phyloP scores from a whole-genome alignment of 2,797 vertebrate species.

The Myiotriccus ornatus region DNA sequence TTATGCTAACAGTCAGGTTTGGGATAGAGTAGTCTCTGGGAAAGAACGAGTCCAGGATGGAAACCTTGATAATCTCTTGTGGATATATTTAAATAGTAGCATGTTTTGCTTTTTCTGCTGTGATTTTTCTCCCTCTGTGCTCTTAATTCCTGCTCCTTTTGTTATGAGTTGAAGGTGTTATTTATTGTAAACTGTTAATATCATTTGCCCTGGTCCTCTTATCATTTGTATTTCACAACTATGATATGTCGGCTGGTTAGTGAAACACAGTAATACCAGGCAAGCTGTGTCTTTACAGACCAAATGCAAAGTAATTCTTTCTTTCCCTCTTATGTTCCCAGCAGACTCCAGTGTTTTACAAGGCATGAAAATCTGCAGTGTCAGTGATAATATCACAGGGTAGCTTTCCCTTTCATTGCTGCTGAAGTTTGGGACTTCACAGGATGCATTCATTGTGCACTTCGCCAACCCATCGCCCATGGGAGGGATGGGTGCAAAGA shows the following conservation, averaged over 20 bases:
- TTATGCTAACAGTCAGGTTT: background rate
- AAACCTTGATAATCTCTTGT: background rate
- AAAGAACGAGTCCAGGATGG: background rate
- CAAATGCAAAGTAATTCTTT: background rate
- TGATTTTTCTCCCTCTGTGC: background rate
- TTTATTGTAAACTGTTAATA: background rate
- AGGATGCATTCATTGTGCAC: background rate
- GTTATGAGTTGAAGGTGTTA: background rate
- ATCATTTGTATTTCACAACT: background rate
- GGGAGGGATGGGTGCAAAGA: background rate
- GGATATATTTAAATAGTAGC: background rate
- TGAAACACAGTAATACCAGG: background rate
- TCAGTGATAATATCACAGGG: background rate
- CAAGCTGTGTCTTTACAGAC: background rate
- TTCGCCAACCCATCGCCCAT: accelerated
- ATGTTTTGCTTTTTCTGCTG: background rate
- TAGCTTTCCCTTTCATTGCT: background rate
- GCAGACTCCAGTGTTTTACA: background rate
- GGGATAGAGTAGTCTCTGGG: background rate
- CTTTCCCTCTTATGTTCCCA: background rate
- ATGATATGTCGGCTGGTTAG: background rate
- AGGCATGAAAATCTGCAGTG: background rate
- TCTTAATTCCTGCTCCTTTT: background rate
- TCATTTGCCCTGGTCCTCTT: background rate
- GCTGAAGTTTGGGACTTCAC: background rate